Conservation (phyloP, 2,113 vertebrate genomes). For the Fulica atra region DNA sequence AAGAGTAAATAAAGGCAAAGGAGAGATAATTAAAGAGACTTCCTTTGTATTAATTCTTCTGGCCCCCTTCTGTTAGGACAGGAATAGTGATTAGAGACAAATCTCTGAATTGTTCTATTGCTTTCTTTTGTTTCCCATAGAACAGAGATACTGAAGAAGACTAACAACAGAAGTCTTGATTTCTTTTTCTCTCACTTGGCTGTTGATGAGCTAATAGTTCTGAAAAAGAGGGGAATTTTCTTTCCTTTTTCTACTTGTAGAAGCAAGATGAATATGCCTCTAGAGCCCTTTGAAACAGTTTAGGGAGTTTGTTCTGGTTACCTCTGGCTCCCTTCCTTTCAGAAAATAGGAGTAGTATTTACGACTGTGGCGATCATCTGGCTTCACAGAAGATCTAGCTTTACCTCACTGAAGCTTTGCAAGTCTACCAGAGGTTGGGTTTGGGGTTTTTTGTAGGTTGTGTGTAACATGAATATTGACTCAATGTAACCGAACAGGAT, state of each 20-base stretch:
- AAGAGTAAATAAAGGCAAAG: neutral
- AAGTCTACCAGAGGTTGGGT: neutral
- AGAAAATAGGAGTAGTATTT: neutral
- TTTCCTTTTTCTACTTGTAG: neutral
- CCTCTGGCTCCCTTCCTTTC: neutral
- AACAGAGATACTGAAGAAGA: neutral
- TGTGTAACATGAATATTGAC: neutral
- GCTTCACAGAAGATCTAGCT: neutral
- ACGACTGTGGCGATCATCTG: neutral
- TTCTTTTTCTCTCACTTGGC: neutral
- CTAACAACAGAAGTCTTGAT: neutral
- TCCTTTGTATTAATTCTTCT: neutral
- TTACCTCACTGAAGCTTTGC: neutral
- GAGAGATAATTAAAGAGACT: neutral
- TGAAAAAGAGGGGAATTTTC: neutral
- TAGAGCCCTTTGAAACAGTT: neutral
- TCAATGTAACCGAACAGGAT: neutral
- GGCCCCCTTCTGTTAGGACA: neutral
- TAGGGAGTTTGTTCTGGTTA: neutral
- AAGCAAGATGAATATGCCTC: neutral
- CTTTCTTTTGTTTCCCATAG: neutral
- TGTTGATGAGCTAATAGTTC: neutral
- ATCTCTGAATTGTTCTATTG: neutral
- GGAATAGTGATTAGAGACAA: neutral
- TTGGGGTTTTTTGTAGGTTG: neutral